These are phyloP conservation scores for Halocaridina rubra DNA, from an alignment of 2,888 invertebrate species.

Conservation along the genomic window DNA sequence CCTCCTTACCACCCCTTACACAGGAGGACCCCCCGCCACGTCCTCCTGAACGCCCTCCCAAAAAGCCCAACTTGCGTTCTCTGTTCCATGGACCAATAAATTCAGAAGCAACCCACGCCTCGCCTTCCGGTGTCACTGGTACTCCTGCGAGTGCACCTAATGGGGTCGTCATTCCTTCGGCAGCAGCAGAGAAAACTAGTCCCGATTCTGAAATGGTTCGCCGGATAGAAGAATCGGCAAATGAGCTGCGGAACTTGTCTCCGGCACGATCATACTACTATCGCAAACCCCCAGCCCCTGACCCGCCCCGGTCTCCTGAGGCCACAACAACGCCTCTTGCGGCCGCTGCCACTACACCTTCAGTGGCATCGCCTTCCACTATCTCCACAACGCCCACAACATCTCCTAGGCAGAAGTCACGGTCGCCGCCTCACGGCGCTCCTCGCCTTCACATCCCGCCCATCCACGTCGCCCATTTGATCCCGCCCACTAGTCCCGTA, in stretches of 20 bases:
- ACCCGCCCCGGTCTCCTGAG: constrained; percentile 52
- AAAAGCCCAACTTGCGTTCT: constrained; percentile 76
- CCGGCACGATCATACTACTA: constrained; percentile 55
- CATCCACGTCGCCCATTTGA: constrained; percentile 33
- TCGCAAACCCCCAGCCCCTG: constrained; percentile 61
- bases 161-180: neutral
- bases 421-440: neutral
- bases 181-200: neutral
- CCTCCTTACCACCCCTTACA: constrained; percentile 38
- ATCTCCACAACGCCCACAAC: neutral
- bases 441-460: neutral
- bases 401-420: neutral
- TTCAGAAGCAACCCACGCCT: constrained; percentile 13
- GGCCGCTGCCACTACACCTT: neutral
- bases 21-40: constrained; percentile 52
- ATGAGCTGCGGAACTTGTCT: constrained; percentile 32
- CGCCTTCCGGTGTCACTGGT: neutral
- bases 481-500: constrained; percentile 27
- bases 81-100: constrained; percentile 47
- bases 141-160: neutral
- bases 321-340: neutral
- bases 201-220: constrained; percentile 25
- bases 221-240: constrained; percentile 34
- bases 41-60: constrained; percentile 78
- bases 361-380: neutral